These are phyloP conservation scores for Harpalus rubripes DNA, from an alignment of 2,888 invertebrate species.

Conservation along the genomic window DNA sequence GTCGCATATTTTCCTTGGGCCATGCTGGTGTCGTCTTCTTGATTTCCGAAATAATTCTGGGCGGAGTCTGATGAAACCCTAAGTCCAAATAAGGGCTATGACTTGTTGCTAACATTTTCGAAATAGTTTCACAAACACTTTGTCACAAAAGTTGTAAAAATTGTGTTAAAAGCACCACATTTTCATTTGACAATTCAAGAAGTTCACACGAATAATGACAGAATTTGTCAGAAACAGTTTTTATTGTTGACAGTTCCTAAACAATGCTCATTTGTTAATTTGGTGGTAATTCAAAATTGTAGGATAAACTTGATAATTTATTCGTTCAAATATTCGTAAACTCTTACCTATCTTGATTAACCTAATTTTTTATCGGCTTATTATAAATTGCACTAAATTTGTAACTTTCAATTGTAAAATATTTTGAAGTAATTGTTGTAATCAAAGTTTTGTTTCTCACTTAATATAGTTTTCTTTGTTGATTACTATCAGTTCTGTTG, in stretches of 20 bases:
- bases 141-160: not conserved
- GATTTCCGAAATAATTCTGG: slow-evolving; percentile 76
- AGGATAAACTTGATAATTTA: not conserved
- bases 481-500: not conserved
- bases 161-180: not conserved
- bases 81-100: slow-evolving; percentile 62
- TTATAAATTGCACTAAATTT: not conserved
- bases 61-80: slow-evolving; percentile 71
- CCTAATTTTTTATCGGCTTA: not conserved
- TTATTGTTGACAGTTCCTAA: not conserved
- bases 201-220: too few relatives aligned
- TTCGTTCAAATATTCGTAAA: too few relatives aligned
- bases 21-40: slow-evolving; percentile 72
- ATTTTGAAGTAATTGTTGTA: slow-evolving; percentile 7
- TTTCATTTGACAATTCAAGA: not conserved
- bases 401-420: not conserved
- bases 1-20: slow-evolving; percentile 71
- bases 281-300: not conserved
- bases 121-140: not conserved
- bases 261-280: not conserved
- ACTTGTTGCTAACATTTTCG: slow-evolving; percentile 58
- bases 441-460: not conserved
- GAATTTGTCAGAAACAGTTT: not conserved
- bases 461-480: not conserved
- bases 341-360: not conserved